Base-by-base conservation (phyloP, 2,113 vertebrate species). In the Pangasianodon hypophthalmus region DNA sequence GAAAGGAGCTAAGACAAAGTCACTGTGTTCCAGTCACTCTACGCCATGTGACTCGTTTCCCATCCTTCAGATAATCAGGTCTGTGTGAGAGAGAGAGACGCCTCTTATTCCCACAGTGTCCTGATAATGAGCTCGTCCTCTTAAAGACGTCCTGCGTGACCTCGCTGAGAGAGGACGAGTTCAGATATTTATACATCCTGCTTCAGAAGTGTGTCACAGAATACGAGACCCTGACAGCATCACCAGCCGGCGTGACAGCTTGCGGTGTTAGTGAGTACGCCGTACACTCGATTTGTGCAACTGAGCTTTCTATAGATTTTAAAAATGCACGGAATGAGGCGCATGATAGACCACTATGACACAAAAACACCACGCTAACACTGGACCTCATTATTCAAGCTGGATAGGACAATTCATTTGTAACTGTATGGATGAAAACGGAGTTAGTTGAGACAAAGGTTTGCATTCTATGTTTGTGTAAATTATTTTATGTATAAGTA, bases 111-210 rank as follows among this genome's bases (percentile, higher is more conserved):
- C 56, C 86, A 89, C 19, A 77, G 64, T 18, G 48, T 69, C 84
- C 56, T 88, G 85, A 91, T 81, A 92, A 93, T 75, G 69, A 89
- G 92, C 60, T 83, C 67, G 64, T 88, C 81, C 52, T 85, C 77
- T 87, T n/a, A 89, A 60, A 91, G 75, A 89, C 71, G 86, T 90
- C 84, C 88, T 81, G 54, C n/a, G 46, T 24, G 91, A 88, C 89
- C 75, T 85, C 56, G 24, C 41, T 44, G 75, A 79, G 32, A 83
- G 32, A 60, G 32, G 86, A 86, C 41, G 73, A 84, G 41, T 46
- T 26, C 26, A 32, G 86, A 71, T 91, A 92, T 93, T 88, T 91
- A 92, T 93, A 92, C 81, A 89, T n/a, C 79, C 56, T 13, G 6
- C 52, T 83, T 24, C 73, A 88, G 64, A 86, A 89, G 60, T 82